These are phyloP conservation scores for Catalaphyllia jardinei DNA, from an alignment of 64 coral and sea anemone genomes.

Conservation along the genomic window DNA sequence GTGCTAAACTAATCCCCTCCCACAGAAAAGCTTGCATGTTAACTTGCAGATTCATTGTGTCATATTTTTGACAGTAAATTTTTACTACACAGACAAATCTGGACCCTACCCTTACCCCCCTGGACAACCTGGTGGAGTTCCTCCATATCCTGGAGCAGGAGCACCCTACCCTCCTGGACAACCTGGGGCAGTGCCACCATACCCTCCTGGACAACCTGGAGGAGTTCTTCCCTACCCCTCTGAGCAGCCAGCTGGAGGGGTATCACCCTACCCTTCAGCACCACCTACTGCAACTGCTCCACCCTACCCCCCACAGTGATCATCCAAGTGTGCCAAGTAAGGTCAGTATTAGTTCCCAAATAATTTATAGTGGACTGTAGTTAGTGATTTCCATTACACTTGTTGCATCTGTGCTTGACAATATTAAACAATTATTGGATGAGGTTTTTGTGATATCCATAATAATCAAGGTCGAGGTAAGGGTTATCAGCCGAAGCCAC, in stretches of 20 bases:
- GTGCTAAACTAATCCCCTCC: no score
- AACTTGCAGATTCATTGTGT: neutral
- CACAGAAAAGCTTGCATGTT: no score
- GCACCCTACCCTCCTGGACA: constrained; percentile 1
- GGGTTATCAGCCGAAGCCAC: no score
- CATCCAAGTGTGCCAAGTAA: neutral
- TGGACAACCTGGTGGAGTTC: neutral
- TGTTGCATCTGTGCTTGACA: neutral
- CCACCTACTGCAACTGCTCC: neutral
- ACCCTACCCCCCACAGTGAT: constrained; percentile 1
- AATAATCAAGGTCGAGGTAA: no score
- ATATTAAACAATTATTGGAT: no score
- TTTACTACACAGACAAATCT: neutral
- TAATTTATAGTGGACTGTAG: no score
- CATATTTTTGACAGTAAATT: neutral
- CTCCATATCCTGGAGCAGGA: neutral
- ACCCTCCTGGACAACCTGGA: neutral
- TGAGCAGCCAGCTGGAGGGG: constrained; percentile 12
- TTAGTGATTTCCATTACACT: no score
- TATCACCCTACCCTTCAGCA: constrained; percentile 32
- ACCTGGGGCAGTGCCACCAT: neutral
- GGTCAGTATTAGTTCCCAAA: neutral
- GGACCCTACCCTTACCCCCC: neutral
- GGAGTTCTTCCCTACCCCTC: neutral
- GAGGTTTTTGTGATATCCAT: no score